Evolutionary conservation across 2,888 invertebrate genomes (phyloP), one percentile per base, ranked within the genome.

Genomic region (Metopia argyrocephala): DNA sequence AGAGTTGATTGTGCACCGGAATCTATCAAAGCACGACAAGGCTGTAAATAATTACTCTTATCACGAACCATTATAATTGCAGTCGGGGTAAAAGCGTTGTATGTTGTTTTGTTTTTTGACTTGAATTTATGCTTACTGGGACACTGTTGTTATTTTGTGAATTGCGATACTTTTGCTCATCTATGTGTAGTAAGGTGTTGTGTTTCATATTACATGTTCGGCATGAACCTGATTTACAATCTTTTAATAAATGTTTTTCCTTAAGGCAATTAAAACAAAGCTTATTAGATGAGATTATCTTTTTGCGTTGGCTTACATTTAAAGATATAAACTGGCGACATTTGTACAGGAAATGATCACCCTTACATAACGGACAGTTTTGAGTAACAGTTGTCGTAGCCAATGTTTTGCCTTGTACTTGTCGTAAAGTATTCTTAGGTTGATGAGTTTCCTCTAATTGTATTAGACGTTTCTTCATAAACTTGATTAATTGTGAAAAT

Each of bases 1-100:
- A 81, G 52, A 9, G 69, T 76, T 2, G 78, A 71, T 50, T 82
- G 59, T 64, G 78, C 82, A 9, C 78, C 82, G 21, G 76, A 76
- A 66, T 82, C 79, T 6, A 82, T 45, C 4, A 82, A 45, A 15
- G 61, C 79, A 5, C 78, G 75, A 56, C 78, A 82, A 27, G 64
- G 54, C 59, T 71, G 69, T 18, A 57, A 20, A 20, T 15, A 12
- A 25, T 69, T 54, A 25, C 9, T 57, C 3, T 23, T 57, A 15
- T 76, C 71, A 18, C 57, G 61, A 2, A 73, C 54, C 56, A 52
- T 54, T n/a, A 76, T 45, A 20, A 69, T 15, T 7, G 57, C 74
- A 9, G 73, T 78, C 23, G 78, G n/a, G n/a, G 69, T 23, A 65
- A 38, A 7, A 76, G 23, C 5, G 56, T 74, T 4, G 62, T 50